These are phyloP conservation scores for Laticauda colubrina DNA, from an alignment of 2,113 vertebrate species.

Conservation along the genomic window DNA sequence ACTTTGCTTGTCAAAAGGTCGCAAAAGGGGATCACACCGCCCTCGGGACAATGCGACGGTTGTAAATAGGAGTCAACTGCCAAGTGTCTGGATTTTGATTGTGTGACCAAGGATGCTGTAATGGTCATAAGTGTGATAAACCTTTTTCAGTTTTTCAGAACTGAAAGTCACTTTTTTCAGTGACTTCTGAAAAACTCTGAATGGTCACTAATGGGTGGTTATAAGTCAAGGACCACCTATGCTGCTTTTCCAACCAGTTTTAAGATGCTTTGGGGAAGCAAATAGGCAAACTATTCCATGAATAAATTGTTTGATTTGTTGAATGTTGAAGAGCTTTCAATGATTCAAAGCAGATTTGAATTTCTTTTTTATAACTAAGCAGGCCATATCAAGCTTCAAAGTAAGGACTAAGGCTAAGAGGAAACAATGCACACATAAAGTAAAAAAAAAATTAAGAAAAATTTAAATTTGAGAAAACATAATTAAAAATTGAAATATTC, in stretches of 20 bases:
- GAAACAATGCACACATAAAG: not conserved
- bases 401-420: not conserved
- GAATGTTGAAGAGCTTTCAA: not conserved
- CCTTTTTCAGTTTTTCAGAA: too few relatives aligned
- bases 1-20: too few relatives aligned
- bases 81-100: too few relatives aligned
- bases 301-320: not conserved
- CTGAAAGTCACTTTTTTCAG: not conserved
- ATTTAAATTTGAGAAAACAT: not conserved
- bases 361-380: not conserved
- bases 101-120: too few relatives aligned
- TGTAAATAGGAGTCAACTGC: too few relatives aligned
- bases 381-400: not conserved
- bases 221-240: not conserved
- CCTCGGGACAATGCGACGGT: too few relatives aligned
- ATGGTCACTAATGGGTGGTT: not conserved
- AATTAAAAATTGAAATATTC: slow-evolving; percentile 13
- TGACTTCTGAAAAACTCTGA: not conserved
- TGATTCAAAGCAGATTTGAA: not conserved
- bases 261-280: not conserved
- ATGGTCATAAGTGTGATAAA: too few relatives aligned
- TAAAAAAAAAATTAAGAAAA: not conserved
- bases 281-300: not conserved
- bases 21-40: too few relatives aligned
- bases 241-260: not conserved